phyloP scores from a whole-genome alignment of 2,888 invertebrate species.

The Apoda limacodes region DNA sequence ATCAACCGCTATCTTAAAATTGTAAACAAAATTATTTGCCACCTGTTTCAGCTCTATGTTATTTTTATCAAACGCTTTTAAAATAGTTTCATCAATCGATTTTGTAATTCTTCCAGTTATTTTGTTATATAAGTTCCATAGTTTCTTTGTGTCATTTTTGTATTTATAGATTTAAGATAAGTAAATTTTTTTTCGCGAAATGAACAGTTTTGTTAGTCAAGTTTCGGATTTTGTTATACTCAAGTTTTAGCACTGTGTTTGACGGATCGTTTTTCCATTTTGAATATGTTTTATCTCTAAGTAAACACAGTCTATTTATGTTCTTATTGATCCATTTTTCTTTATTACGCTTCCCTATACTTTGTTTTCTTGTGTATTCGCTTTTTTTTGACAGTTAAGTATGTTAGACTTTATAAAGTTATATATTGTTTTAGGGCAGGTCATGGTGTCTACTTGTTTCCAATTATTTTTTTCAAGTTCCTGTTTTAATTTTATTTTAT shows the following conservation, averaged over 20 bases:
- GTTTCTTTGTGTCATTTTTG: conserved; percentile 8
- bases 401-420: conserved; percentile 4
- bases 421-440: conserved; percentile 5
- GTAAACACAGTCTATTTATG: conserved; percentile 5
- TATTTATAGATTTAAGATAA: conserved; percentile 5
- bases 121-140: conserved; percentile 5
- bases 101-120: conserved; percentile 9
- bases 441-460: neutral
- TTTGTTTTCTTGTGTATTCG: conserved; percentile 4
- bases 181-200: conserved; percentile 2
- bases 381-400: conserved; percentile 8
- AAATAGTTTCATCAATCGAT: conserved; percentile 6
- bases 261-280: conserved; percentile 4
- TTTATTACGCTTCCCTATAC: conserved; percentile 2
- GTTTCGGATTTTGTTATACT: conserved; percentile 8
- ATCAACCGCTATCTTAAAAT: conserved; percentile 9
- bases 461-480: conserved; percentile 1
- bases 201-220: conserved; percentile 5
- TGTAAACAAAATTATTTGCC: conserved; percentile 5
- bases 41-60: conserved; percentile 5
- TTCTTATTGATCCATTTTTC: conserved; percentile 9
- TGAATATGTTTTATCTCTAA: conserved; percentile 7
- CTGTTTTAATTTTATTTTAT: conserved; percentile 3
- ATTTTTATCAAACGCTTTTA: conserved; percentile 10
- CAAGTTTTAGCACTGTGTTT: conserved; percentile 7